Conservation (phyloP, 2,113 vertebrate species). For the Zosterops pallidus region DNA sequence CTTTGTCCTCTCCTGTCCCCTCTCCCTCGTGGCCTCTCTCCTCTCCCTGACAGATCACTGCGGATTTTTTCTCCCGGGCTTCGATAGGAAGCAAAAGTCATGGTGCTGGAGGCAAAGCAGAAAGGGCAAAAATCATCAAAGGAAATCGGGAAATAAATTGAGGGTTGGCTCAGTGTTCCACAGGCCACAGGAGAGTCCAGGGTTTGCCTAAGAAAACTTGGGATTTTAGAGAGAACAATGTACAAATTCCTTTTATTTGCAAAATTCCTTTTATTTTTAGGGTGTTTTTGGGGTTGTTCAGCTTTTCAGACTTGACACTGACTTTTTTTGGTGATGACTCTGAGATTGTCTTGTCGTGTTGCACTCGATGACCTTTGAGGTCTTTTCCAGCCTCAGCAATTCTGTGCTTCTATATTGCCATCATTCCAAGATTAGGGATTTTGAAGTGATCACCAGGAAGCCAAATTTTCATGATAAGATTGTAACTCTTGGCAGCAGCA, state of each 20-base stretch:
- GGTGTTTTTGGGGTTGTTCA: neutral
- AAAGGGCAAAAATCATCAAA: neutral
- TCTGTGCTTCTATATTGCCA: accelerated
- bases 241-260: neutral
- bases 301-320: neutral
- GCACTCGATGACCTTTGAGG: neutral
- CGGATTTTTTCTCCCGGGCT: neutral
- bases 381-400: neutral
- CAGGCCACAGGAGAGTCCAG: neutral
- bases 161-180: neutral
- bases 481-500: neutral
- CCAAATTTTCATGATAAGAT: neutral
- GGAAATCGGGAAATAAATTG: neutral
- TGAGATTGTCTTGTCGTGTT: neutral
- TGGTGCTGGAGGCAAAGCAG: accelerated
- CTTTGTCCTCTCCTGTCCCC: neutral
- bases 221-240: neutral
- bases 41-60: neutral
- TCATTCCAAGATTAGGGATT: neutral
- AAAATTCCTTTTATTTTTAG: neutral
- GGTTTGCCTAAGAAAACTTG: neutral
- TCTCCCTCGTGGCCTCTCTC: neutral
- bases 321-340: neutral
- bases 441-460: neutral
- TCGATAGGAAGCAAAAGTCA: accelerated